Conservation (phyloP, 2,888 invertebrate species). For the Tholera decimalis region DNA sequence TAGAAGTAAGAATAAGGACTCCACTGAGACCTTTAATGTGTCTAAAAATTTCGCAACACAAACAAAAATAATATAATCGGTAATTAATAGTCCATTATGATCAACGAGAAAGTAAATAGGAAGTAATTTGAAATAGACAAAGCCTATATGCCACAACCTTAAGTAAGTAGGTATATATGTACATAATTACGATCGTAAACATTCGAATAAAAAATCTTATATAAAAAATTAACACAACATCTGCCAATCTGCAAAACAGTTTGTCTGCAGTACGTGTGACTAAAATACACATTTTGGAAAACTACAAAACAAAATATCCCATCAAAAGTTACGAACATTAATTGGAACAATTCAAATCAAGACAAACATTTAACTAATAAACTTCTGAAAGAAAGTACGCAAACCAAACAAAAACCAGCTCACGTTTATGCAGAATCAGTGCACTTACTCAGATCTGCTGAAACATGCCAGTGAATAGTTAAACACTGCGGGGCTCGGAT, state of each 20-base stretch:
- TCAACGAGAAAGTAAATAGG: too few species aligned
- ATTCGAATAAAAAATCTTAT: too few species aligned
- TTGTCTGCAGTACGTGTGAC: too few species aligned
- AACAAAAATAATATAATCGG: neutral
- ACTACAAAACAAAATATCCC: too few species aligned
- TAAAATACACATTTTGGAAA: neutral
- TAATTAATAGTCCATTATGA: too few species aligned
- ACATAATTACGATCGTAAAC: too few species aligned
- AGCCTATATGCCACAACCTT: neutral
- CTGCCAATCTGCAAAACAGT: too few species aligned
- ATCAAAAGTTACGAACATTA: too few species aligned
- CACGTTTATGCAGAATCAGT: conserved; percentile 69
- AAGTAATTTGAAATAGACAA: too few species aligned
- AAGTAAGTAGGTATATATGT: too few species aligned
- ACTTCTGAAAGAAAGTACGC: neutral
- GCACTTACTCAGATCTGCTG: conserved; percentile 71
- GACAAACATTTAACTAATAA: conserved; percentile 1
- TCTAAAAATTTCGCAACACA: too few species aligned
- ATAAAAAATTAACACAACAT: too few species aligned
- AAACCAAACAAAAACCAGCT: conserved; percentile 33
- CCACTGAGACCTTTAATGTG: neutral
- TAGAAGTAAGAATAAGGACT: neutral
- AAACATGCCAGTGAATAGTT: conserved; percentile 77
- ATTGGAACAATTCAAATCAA: neutral
- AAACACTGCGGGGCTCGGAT: conserved; percentile 70